phyloP scores from a whole-genome alignment of 2,888 invertebrate species.

The Drosophila meridionalis region DNA sequence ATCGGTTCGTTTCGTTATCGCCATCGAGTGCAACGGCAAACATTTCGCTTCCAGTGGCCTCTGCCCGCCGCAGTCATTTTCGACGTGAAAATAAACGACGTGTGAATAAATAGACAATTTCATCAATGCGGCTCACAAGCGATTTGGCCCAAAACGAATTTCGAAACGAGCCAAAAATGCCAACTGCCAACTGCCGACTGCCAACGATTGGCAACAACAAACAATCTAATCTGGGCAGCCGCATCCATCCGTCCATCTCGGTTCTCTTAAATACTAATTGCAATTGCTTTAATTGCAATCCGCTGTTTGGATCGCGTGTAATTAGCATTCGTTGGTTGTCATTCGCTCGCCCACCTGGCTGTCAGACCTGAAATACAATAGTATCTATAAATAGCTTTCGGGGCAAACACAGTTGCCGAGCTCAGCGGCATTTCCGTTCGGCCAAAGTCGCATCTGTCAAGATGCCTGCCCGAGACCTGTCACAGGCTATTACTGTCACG shows the following conservation, averaged over 20 bases:
- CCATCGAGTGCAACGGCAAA: constrained; percentile 38
- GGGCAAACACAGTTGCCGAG: not conserved
- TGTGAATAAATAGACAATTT: constrained; percentile 74
- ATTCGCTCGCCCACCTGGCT: not conserved
- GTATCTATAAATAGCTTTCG: constrained; percentile 14
- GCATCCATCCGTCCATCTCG: not conserved
- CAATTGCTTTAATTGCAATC: constrained; percentile 9
- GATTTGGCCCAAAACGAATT: constrained; percentile 32
- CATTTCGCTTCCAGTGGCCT: constrained; percentile 26
- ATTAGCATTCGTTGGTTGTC: constrained; percentile 18
- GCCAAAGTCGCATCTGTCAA: constrained; percentile 25
- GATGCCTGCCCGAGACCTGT: constrained; percentile 11
- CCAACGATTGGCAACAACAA: constrained; percentile 2
- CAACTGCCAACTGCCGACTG: not conserved
- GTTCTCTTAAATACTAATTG: constrained; percentile 20
- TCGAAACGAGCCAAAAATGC: constrained; percentile 11
- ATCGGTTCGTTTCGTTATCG: constrained; percentile 26
- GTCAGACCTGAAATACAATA: constrained; percentile 6
- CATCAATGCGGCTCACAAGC: constrained; percentile 36
- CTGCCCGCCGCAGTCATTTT: not conserved
- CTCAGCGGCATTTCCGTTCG: not conserved
- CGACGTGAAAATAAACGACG: constrained; percentile 55
- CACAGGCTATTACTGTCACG: constrained; percentile 28
- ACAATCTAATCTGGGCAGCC: constrained; percentile 9
- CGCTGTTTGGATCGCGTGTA: constrained; percentile 3